These are phyloP conservation scores for Hemiprocne comata DNA, from an alignment of 2,113 vertebrate species.

Conservation along the genomic window DNA sequence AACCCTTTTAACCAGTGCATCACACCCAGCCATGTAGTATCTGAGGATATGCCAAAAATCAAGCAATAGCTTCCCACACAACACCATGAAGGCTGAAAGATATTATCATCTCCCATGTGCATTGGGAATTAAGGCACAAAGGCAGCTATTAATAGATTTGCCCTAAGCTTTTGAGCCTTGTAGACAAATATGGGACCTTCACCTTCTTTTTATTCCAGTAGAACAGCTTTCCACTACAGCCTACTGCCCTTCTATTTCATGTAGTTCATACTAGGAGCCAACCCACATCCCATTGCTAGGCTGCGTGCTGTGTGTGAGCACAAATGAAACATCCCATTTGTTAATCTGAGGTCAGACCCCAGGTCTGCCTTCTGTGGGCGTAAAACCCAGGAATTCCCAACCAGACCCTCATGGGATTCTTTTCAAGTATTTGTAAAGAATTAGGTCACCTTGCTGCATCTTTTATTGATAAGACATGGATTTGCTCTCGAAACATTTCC, in stretches of 20 bases:
- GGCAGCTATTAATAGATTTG: not conserved
- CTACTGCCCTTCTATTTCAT: not conserved
- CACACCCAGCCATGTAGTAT: not conserved
- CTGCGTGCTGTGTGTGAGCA: accelerated
- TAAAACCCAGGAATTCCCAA: not conserved
- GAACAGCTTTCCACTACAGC: not conserved
- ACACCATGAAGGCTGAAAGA: not conserved
- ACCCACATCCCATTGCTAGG: accelerated
- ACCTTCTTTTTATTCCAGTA: not conserved
- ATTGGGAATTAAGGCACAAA: not conserved
- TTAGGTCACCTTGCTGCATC: not conserved
- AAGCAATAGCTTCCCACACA: not conserved
- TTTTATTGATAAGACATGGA: not conserved
- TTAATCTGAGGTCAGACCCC: not conserved
- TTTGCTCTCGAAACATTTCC: not conserved
- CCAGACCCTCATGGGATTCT: not conserved
- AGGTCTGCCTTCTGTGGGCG: not conserved
- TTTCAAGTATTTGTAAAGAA: not conserved
- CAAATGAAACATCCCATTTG: not conserved
- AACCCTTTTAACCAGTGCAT: not conserved
- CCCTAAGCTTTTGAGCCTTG: not conserved
- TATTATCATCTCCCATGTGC: not conserved
- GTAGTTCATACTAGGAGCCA: not conserved
- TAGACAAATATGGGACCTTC: not conserved
- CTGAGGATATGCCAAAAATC: not conserved